Percentiles rank a stretch among this genome's conserved stretches.
phyloP scores from a whole-genome alignment of 2,113 vertebrate genomes.

The Bubalus kerabau region DNA sequence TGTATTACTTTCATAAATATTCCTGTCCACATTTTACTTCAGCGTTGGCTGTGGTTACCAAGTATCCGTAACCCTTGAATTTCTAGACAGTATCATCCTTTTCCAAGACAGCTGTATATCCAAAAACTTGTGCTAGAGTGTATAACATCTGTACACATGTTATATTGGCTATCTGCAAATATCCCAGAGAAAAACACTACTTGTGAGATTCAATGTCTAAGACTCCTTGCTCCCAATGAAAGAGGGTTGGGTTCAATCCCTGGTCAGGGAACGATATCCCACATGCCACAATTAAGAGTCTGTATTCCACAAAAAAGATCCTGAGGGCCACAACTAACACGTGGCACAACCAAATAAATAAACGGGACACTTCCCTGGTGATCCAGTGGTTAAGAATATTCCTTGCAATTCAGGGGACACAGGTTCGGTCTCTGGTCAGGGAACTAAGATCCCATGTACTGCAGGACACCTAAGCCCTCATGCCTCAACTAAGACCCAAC shows the following conservation, averaged over 20 bases:
- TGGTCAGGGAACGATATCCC: background rate
- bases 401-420: background rate
- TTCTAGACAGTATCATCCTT: slow-evolving; percentile 79
- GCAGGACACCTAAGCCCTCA: background rate
- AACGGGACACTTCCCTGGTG: background rate
- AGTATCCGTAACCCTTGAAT: slow-evolving; percentile 75
- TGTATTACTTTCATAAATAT: slow-evolving; percentile 78
- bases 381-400: background rate
- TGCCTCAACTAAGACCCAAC: background rate
- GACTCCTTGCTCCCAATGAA: background rate
- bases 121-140: slow-evolving; percentile 77
- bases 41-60: slow-evolving; percentile 78
- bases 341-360: background rate
- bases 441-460: background rate
- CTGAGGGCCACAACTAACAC: background rate
- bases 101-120: slow-evolving; percentile 85
- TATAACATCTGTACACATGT: slow-evolving; percentile 85
- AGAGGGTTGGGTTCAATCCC: background rate
- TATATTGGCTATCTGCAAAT: slow-evolving; percentile 87
- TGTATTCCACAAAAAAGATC: background rate
- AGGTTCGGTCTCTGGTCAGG: background rate
- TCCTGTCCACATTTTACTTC: slow-evolving; percentile 79
- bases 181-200: slow-evolving; percentile 83
- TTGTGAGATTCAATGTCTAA: slow-evolving; percentile 47
- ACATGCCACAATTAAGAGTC: background rate